Evolutionary conservation across 2,888 invertebrate species (phyloP).

Genomic region (Drosophila eohydei): DNA sequence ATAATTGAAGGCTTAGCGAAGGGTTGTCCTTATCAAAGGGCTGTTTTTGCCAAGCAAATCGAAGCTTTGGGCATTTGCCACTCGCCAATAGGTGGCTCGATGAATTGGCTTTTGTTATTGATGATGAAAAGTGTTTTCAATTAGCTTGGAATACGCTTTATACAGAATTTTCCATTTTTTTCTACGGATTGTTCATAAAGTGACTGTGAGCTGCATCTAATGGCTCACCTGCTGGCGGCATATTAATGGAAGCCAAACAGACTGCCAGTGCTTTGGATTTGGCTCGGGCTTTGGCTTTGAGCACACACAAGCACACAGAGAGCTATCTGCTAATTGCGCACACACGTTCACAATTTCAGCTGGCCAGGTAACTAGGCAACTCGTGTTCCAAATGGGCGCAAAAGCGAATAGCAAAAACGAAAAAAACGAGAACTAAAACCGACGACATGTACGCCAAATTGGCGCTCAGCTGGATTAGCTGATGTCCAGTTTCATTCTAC

Average conservation of each 20-base stretch:
- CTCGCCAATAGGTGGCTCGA: constrained; percentile 28
- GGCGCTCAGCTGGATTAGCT: constrained; percentile 69
- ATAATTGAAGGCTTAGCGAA: constrained; percentile 5
- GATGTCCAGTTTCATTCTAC: constrained; percentile 45
- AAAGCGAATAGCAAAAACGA: constrained; percentile 32
- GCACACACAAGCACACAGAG: constrained; percentile 10
- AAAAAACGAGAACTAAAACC: constrained; percentile 13
- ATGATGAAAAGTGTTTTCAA: constrained; percentile 63
- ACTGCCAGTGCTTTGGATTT: constrained; percentile 9
- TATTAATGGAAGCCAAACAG: constrained; percentile 54
- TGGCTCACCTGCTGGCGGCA: constrained; percentile 37
- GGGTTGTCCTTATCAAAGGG: constrained; percentile 7
- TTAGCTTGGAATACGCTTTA: constrained; percentile 45
- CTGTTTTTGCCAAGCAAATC: constrained; percentile 29
- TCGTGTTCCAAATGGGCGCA: constrained; percentile 46
- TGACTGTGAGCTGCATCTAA: constrained; percentile 31
- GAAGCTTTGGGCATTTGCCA: constrained; percentile 45
- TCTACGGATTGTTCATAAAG: constrained; percentile 7
- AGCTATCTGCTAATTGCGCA: constrained; percentile 62
- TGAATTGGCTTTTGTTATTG: constrained; percentile 41
- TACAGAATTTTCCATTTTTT: constrained; percentile 5
- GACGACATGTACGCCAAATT: constrained; percentile 64
- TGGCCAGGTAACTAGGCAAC: constrained; percentile 28
- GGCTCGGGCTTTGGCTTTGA: constrained; percentile 34
- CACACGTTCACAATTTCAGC: constrained; percentile 21